These are phyloP conservation scores for Eclectus roratus DNA, from an alignment of 2,113 vertebrate genomes.

Conservation along the genomic window DNA sequence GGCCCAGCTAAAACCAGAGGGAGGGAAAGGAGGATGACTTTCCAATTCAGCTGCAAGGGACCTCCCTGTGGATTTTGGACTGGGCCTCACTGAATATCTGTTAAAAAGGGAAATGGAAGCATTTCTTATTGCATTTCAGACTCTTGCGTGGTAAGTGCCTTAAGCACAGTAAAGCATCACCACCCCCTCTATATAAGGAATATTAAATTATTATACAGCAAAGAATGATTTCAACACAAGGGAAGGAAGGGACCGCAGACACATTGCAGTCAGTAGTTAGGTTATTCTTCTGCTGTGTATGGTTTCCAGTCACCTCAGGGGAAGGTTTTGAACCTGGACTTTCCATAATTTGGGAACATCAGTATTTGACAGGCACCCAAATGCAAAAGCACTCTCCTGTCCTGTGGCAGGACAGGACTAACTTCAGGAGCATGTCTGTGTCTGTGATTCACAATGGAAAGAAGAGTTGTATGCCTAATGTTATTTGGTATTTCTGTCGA, in stretches of 20 bases:
- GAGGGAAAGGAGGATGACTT: not conserved
- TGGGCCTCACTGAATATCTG: not conserved
- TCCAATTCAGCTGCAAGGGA: not conserved
- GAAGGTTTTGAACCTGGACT: not conserved
- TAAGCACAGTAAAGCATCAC: not conserved
- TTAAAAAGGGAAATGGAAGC: not conserved
- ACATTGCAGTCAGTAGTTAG: not conserved
- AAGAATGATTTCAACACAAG: not conserved
- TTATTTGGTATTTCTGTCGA: not conserved
- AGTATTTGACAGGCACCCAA: not conserved
- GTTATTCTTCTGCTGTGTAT: not conserved
- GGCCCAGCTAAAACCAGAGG: not conserved
- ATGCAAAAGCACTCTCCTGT: not conserved
- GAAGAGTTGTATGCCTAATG: not conserved
- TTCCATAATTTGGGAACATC: not conserved
- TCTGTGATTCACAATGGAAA: not conserved
- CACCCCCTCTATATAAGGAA: not conserved
- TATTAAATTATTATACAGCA: not conserved
- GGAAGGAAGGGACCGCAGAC: not conserved
- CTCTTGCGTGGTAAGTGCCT: not conserved
- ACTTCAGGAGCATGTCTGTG: accelerated
- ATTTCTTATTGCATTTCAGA: not conserved
- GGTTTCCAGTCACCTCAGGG: not conserved
- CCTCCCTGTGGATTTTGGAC: not conserved
- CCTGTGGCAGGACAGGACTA: not conserved